phyloP scores from a whole-genome alignment of 2,113 vertebrate species.

The Heloderma charlesbogerti region DNA sequence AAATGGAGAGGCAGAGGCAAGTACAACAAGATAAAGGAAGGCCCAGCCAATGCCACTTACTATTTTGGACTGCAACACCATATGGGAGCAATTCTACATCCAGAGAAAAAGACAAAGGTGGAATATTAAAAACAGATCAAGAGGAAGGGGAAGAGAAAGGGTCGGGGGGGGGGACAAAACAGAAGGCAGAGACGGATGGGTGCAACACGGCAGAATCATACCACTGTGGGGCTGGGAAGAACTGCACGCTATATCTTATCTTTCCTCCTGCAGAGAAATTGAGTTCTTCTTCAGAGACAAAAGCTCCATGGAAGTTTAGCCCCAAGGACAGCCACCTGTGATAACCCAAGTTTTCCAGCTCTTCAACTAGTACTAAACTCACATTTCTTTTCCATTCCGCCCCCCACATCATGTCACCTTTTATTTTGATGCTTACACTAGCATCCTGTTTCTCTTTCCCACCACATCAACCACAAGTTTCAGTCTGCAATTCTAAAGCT shows the following conservation, averaged over 20 bases:
- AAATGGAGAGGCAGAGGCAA: neutral
- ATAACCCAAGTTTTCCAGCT: neutral
- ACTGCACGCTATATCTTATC: too few species aligned
- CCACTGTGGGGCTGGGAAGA: neutral
- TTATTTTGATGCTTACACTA: neutral
- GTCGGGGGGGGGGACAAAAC: neutral
- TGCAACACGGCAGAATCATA: neutral
- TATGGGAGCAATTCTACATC: neutral
- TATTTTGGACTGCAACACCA: neutral
- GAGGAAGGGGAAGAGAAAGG: neutral
- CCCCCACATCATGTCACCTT: neutral
- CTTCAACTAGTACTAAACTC: neutral
- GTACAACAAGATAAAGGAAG: neutral
- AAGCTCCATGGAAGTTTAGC: too few species aligned
- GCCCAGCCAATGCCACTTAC: neutral
- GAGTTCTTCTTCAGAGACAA: neutral
- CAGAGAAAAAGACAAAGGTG: neutral
- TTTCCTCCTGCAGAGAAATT: neutral
- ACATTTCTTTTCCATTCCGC: neutral
- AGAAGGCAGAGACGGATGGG: neutral
- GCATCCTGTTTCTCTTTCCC: neutral
- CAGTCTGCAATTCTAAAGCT: neutral
- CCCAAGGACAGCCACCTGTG: too few species aligned
- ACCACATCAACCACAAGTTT: neutral
- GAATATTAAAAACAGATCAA: conserved; percentile 27